Conservation (phyloP, 2,888 invertebrate species). For the Acronicta leporina region DNA sequence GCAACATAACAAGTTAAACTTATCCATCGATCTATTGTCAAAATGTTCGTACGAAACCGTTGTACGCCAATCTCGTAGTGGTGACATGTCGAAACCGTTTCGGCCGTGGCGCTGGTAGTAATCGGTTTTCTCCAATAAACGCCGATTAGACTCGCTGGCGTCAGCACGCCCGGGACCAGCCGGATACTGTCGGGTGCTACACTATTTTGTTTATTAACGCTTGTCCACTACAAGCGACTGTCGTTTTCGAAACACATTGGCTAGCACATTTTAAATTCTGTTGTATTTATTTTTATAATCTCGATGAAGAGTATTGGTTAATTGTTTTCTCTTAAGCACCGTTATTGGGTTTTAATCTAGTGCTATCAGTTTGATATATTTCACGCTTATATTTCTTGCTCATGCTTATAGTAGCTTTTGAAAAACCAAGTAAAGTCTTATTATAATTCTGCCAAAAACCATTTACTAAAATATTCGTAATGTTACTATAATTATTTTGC, state of each 20-base stretch:
- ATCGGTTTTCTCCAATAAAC: slow-evolving; percentile 89
- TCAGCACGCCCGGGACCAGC: slow-evolving; percentile 80
- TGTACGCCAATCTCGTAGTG: slow-evolving; percentile 57
- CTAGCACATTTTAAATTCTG: background rate
- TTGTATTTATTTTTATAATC: slow-evolving; percentile 1
- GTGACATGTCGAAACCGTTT: slow-evolving; percentile 86
- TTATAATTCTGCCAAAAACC: no score
- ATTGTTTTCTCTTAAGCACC: background rate
- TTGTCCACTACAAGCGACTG: slow-evolving; percentile 23
- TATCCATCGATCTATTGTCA: slow-evolving; percentile 43
- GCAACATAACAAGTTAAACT: slow-evolving; percentile 35
- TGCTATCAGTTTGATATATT: background rate
- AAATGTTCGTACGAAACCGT: slow-evolving; percentile 44
- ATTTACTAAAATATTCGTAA: no score
- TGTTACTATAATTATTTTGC: no score
- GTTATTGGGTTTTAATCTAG: background rate
- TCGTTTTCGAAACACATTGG: slow-evolving; percentile 11
- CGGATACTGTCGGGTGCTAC: slow-evolving; percentile 68
- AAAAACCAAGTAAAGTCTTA: no score
- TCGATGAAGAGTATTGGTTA: background rate
- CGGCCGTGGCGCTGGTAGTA: slow-evolving; percentile 77
- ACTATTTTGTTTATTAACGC: slow-evolving; percentile 51
- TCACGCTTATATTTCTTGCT: background rate
- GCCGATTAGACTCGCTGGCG: slow-evolving; percentile 89
- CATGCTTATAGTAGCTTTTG: background rate